Evolutionary conservation across 2,113 vertebrate species (phyloP), one percentile per base, ranked within the genome.

Genomic region (Hippocampus zosterae): DNA sequence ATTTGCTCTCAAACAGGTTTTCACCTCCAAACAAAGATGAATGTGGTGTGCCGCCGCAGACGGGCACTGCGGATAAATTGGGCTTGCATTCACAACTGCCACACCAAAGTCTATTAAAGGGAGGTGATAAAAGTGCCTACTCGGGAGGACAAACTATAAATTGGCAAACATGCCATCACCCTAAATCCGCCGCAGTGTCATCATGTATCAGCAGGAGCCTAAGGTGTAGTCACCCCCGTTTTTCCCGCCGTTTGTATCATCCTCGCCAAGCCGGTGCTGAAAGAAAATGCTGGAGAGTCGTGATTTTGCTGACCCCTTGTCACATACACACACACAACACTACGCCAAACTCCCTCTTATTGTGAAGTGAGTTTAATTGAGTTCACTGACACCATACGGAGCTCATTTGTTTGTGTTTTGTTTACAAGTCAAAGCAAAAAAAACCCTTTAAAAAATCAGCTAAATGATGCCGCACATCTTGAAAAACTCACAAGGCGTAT

Each of bases 21-120:
- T 70, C 42, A 52, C 61, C 46, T 75, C 23, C 50, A 70, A 76
- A 72, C 71, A 75, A 80, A 84, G 71, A 81, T 55, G n/a, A 62
- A 65, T 66, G 46, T 77, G 72, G 65, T 65, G 46, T 44, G 70
- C 73, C 41, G 52, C 72, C 62, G 75, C 23, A 69, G 69, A 72
- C 27, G 65, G 66, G 60, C 50, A 19, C 59, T 27, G 68, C 18
- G 66, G 75, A 73, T 75, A 80, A 78, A 75, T 61, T 63, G 67
- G 74, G 75, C 74, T 75, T 71, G 69, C 70, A 72, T 68, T 69
- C 65, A 10, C 71, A 65, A 65, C 76, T 68, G 80, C 74, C 84
- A 83, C 74, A 82, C 70, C 27, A 46, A 62, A 69, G 78, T 79
- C 79, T 70, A 87, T 87, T 90, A 89, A 85, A 81, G 73, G 61